phyloP scores from a whole-genome alignment of 2,888 invertebrate genomes.

The Andrena dorsata region DNA sequence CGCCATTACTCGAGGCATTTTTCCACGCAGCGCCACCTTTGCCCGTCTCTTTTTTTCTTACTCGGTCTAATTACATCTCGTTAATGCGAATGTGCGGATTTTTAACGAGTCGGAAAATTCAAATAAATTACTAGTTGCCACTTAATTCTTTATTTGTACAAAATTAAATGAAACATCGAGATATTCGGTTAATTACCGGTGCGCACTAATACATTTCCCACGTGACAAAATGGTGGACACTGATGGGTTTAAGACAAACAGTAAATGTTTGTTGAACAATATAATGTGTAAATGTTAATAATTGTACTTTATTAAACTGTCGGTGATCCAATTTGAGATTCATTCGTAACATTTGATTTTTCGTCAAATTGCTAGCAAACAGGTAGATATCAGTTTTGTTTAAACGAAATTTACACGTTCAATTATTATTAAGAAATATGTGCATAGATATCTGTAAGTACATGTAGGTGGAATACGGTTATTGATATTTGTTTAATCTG shows the following conservation, averaged over 20 bases:
- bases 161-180: not conserved
- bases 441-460: not conserved
- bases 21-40: not conserved
- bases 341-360: not conserved
- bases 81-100: not conserved
- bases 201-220: not conserved
- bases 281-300: not conserved
- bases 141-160: not conserved
- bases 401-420: not conserved
- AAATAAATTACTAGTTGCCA: not conserved
- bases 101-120: not conserved
- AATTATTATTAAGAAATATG: no score
- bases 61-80: not conserved
- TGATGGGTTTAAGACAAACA: not conserved
- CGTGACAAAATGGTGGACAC: not conserved
- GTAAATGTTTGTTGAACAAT: not conserved
- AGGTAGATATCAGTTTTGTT: not conserved
- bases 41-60: not conserved
- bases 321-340: not conserved
- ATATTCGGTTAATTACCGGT: not conserved
- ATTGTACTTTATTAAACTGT: not conserved
- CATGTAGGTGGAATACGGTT: not conserved
- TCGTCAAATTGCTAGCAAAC: no score
- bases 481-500: not conserved
- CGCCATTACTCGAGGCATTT: not conserved